A percentile compares a stretch with the other conserved stretches of the same genome.
phyloP scores from a whole-genome alignment of 1,140 invertebrate species.

The Scaptomyza graminum region DNA sequence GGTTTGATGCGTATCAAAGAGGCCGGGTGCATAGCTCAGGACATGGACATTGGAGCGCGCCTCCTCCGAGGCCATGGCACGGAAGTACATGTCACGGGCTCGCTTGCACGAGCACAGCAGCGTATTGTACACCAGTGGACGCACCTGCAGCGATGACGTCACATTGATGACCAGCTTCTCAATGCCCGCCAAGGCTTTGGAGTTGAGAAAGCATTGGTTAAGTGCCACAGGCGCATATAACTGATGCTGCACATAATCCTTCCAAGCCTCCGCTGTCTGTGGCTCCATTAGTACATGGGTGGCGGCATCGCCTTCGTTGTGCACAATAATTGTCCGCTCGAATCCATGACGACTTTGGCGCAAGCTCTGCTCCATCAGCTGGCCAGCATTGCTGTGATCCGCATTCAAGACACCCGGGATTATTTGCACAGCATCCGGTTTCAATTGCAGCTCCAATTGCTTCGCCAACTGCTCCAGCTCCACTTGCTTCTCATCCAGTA shows the following conservation, averaged over 20 bases:
- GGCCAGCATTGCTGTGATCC: slow-evolving; percentile 35
- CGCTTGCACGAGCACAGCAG: slow-evolving; percentile 95
- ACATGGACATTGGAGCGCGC: slow-evolving; percentile 86
- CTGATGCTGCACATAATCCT: slow-evolving; percentile 91
- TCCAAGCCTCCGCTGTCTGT: slow-evolving; percentile 86
- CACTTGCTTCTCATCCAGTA: slow-evolving; percentile 89
- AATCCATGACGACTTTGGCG: slow-evolving; percentile 81
- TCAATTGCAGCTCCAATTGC: slow-evolving; percentile 38
- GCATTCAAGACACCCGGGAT: slow-evolving; percentile 26
- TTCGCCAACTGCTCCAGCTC: slow-evolving; percentile 44
- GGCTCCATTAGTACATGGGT: slow-evolving; percentile 85
- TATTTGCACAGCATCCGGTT: slow-evolving; percentile 34
- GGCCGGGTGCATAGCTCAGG: slow-evolving; percentile 96
- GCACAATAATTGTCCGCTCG: slow-evolving; percentile 90
- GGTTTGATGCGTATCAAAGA: slow-evolving; percentile 91
- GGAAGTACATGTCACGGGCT: slow-evolving; percentile 95
- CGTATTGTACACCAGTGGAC: slow-evolving; percentile 89
- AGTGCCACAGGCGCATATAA: slow-evolving; percentile 91
- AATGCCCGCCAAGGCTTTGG: slow-evolving; percentile 77
- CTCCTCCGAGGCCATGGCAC: slow-evolving; percentile 90
- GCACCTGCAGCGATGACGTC: slow-evolving; percentile 92
- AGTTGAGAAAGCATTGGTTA: slow-evolving; percentile 89
- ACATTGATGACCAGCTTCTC: slow-evolving; percentile 91
- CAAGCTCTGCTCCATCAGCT: slow-evolving; percentile 47
- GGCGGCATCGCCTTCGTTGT: slow-evolving; percentile 95